Base-by-base conservation (phyloP, 2,797 vertebrate species). In the Streptopelia turtur region DNA sequence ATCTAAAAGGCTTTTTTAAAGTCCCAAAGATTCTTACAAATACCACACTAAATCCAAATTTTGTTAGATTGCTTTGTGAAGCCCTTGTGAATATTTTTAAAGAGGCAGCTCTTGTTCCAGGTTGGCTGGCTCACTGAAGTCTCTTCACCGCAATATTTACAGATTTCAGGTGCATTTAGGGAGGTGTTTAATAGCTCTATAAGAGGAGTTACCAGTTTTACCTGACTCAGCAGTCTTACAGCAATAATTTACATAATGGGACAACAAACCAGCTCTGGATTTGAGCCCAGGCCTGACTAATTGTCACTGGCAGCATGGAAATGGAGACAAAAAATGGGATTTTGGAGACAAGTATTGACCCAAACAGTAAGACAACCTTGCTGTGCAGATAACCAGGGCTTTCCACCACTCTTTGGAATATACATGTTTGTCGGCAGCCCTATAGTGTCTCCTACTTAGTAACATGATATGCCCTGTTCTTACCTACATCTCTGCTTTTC, bases 201-300 rank as follows among this genome's bases (percentile, higher is more conserved):
- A 2, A 89, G 91, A 92, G 68, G 87, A 92, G 86, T 84, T 93
- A 90, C 95, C 91, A 95, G 94, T 96, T 97, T 76, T 85, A 89
- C 31, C n/a, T 1, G 0, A 86, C 55, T 69, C 75, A 59, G 89
- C 75, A 94, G 71, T 43, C 78, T 95, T 50, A 61, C 57, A 81
- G 57, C 71, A 91, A 8, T 28, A 24, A 81, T 86, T 92, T 79
- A 53, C 82, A 74, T n/a, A 60, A 49, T 82, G 41, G 74, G 20
- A 56, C 65, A 82, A 50, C 79, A 50, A 20, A 91, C 13, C 47
- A 78, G 65, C 72, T 39, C 23, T 22, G 60, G n/a, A 70, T 64
- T 55, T 78, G 61, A 85, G 71, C 76, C 68, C 50, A 79, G 84
- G 27, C 45, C 74, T 96, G 65, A 68, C 72, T 89, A 75, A 83